These are phyloP conservation scores for Neosalanx taihuensis DNA, from an alignment of 2,797 vertebrate species.

Conservation along the genomic window DNA sequence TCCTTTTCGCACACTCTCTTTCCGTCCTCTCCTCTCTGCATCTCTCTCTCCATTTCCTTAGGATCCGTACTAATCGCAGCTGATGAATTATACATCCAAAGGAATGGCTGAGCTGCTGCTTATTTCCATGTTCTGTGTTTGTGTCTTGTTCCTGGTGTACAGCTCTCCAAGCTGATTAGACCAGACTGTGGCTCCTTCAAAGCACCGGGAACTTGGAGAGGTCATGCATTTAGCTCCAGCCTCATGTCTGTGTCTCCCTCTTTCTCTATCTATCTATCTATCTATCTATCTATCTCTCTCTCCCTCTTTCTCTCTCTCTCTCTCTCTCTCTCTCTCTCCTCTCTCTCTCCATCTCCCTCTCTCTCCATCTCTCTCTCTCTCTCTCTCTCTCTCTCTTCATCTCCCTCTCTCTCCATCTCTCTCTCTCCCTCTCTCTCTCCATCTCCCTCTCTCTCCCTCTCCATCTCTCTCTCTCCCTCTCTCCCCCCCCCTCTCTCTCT, in stretches of 20 bases:
- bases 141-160: constrained; percentile 56
- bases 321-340: no score
- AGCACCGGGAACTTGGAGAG: constrained; percentile 57
- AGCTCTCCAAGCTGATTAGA: constrained; percentile 48
- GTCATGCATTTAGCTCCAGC: not conserved
- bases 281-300: no score
- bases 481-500: no score
- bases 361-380: no score
- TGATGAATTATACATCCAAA: constrained; percentile 85
- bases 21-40: constrained; percentile 11
- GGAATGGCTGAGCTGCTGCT: constrained; percentile 72
- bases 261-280: no score
- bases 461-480: no score
- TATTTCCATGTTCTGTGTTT: constrained; percentile 72
- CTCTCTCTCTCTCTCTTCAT: no score
- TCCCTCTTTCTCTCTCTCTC: no score
- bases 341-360: no score
- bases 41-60: constrained; percentile 33
- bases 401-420: no score
- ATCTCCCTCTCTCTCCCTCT: no score
- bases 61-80: constrained; percentile 76
- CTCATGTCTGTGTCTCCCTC: not conserved
- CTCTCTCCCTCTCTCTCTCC: no score
- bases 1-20: constrained; percentile 32
- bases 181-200: constrained; percentile 62